A percentile compares a stretch with the other conserved stretches of the same genome.
Conservation (phyloP, 2,797 vertebrate species). For the Hydrolagus colliei region DNA sequence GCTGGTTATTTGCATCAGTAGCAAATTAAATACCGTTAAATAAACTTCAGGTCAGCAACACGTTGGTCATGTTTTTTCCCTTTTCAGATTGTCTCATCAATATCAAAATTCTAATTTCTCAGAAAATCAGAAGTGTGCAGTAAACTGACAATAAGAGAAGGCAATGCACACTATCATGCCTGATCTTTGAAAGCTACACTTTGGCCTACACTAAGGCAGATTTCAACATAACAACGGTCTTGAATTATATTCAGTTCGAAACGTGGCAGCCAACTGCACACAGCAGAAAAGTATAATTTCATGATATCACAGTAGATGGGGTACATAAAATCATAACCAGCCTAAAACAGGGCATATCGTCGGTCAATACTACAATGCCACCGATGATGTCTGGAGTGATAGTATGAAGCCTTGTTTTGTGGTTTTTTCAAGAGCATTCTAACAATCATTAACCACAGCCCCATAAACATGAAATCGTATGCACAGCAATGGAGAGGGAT, state of each 20-base stretch:
- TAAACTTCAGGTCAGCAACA: neutral
- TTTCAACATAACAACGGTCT: neutral
- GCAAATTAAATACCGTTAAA: neutral
- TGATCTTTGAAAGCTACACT: neutral
- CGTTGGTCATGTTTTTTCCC: neutral
- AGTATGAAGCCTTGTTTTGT: too few species aligned
- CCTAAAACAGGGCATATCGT: too few species aligned
- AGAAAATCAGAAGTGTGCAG: neutral
- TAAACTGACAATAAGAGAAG: neutral
- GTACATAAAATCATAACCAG: too few species aligned
- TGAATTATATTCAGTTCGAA: neutral
- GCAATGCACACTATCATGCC: neutral
- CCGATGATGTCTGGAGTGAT: too few species aligned
- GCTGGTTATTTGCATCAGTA: neutral
- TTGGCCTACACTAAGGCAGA: neutral
- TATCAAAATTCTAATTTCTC: neutral
- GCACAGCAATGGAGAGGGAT: too few species aligned
- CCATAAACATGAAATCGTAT: too few species aligned
- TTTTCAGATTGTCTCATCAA: neutral
- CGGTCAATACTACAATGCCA: too few species aligned
- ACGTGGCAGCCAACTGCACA: too few species aligned
- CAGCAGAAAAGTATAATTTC: too few species aligned
- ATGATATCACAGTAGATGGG: too few species aligned
- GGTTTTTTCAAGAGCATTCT: too few species aligned
- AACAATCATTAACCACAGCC: too few species aligned